phyloP scores from a whole-genome alignment of 2,797 vertebrate species.

The Betta splendens region DNA sequence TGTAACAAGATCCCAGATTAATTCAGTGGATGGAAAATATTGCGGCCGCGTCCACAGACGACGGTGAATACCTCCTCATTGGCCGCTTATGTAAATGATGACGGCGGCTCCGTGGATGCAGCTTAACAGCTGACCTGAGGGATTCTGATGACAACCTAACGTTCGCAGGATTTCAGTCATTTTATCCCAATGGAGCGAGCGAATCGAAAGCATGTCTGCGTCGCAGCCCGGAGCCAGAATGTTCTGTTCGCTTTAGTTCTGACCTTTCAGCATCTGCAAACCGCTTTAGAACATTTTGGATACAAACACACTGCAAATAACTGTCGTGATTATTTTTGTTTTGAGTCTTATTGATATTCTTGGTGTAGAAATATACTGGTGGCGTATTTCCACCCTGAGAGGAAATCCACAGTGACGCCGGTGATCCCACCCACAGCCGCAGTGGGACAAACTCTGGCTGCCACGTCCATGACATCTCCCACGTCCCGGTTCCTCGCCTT shows the following conservation, averaged over 20 bases:
- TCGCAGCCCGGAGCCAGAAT: conserved; percentile 35
- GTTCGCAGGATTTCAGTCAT: too few relatives aligned
- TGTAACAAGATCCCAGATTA: conserved; percentile 55
- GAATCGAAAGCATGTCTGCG: conserved; percentile 54
- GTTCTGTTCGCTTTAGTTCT: conserved; percentile 40
- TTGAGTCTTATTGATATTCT: too few relatives aligned
- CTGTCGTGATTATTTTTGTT: too few relatives aligned
- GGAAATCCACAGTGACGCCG: conserved; percentile 58
- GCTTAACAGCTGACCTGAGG: conserved; percentile 42
- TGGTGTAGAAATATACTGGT: conserved; percentile 28
- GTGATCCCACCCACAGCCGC: conserved; percentile 53
- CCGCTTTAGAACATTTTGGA: too few relatives aligned
- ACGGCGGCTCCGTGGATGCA: conserved; percentile 33
- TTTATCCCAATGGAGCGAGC: conserved; percentile 62
- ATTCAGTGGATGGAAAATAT: conserved; percentile 66
- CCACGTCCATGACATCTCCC: conserved; percentile 51
- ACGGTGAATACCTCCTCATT: conserved; percentile 41
- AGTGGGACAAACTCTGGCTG: conserved; percentile 59
- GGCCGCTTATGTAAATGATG: conserved; percentile 26
- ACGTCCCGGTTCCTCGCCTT: conserved; percentile 53
- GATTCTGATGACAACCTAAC: conserved; percentile 57
- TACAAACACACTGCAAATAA: too few relatives aligned
- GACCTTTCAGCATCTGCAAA: conserved; percentile 33
- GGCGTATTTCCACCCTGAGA: conserved; percentile 53
- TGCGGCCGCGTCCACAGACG: conserved; percentile 38